A percentile compares a stretch with the other conserved stretches of the same genome.
Evolutionary conservation across 1,140 invertebrate species (phyloP).

Genomic region (Carposina sasakii): DNA sequence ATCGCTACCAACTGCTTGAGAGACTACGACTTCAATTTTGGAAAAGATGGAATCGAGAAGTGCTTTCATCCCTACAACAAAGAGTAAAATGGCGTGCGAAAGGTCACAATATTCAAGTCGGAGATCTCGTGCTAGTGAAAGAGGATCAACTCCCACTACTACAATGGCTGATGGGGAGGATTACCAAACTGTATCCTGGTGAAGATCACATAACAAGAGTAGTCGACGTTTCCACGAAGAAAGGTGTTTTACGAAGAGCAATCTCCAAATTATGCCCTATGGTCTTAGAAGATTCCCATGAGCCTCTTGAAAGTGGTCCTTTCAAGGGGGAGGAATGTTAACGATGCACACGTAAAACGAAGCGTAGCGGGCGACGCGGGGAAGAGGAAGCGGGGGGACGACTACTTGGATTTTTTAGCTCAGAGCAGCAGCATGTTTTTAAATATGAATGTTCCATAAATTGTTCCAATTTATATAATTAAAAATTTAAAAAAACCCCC

Average conservation of each 20-base stretch:
- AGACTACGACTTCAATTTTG: neutral
- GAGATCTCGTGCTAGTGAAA: conserved; percentile 3
- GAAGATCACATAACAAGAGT: conserved; percentile 18
- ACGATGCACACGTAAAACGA: no score
- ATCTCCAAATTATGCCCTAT: neutral
- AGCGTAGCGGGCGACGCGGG: no score
- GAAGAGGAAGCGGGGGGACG: no score
- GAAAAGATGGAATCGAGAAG: conserved; percentile 1
- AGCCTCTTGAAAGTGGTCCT: no score
- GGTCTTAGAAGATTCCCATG: neutral
- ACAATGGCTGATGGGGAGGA: conserved; percentile 32
- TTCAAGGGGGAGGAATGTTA: no score
- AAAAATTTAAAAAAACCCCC: no score
- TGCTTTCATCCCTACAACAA: neutral
- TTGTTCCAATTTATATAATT: no score
- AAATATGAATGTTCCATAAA: no score
- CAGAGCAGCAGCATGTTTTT: no score
- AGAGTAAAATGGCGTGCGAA: neutral
- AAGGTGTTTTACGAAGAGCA: neutral
- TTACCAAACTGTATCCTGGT: conserved; percentile 20
- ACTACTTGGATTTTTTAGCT: no score
- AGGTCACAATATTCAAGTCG: neutral
- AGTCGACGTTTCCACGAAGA: neutral
- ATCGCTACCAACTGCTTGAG: neutral
- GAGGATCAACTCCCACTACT: conserved; percentile 17